These are phyloP conservation scores for Drosophila azteca DNA, from an alignment of 1,140 invertebrate genomes.

Conservation along the genomic window DNA sequence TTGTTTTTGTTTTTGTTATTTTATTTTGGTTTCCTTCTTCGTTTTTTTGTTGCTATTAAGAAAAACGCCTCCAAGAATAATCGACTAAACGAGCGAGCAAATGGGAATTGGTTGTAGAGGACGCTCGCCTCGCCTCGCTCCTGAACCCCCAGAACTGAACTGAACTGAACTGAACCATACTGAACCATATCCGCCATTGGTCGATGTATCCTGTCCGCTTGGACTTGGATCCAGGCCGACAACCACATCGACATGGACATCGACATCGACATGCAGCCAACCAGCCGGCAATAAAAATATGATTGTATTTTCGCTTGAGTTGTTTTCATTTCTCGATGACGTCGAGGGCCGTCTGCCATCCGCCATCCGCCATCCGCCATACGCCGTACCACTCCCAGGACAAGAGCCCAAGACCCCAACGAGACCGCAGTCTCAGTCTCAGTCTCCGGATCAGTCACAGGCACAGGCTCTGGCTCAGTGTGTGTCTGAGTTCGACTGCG, in stretches of 20 bases:
- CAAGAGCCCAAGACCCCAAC: neutral
- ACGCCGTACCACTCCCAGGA: conserved; percentile 14
- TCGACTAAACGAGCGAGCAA: conserved; percentile 77
- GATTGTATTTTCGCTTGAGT: conserved; percentile 82
- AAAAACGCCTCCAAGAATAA: conserved; percentile 80
- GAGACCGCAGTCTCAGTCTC: conserved; percentile 15
- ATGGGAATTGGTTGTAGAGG: conserved; percentile 59
- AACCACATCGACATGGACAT: conserved; percentile 22
- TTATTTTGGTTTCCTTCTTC: conserved; percentile 24
- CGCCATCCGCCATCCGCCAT: too few relatives aligned
- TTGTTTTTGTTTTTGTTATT: conserved; percentile 20
- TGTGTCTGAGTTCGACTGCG: conserved; percentile 5
- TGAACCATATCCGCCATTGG: neutral
- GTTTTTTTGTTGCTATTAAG: conserved; percentile 73
- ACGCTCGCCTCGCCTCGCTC: neutral
- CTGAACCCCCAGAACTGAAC: conserved; percentile 5
- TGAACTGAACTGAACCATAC: conserved; percentile 9
- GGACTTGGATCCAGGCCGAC: conserved; percentile 41
- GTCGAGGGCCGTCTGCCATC: conserved; percentile 52
- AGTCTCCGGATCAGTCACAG: conserved; percentile 3
- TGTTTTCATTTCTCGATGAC: conserved; percentile 82
- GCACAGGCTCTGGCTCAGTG: conserved; percentile 4
- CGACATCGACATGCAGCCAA: conserved; percentile 61
- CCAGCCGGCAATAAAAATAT: conserved; percentile 81
- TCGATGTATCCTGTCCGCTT: conserved; percentile 40